These are phyloP conservation scores for Machimus atricapillus DNA, from an alignment of 2,888 invertebrate genomes.

Conservation along the genomic window DNA sequence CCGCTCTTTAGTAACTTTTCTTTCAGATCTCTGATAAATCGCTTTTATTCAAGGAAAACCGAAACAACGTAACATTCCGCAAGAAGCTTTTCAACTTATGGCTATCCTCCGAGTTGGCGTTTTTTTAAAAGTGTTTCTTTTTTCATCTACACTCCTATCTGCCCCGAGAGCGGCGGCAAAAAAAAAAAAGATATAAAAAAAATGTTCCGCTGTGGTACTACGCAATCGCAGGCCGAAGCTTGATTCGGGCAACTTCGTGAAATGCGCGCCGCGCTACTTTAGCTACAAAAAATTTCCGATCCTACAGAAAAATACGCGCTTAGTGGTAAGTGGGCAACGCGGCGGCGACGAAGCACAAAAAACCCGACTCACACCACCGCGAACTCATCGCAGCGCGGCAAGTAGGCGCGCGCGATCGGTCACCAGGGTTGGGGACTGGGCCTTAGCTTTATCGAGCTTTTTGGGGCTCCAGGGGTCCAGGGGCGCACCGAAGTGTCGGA, in stretches of 20 bases:
- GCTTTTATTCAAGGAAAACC: constrained; percentile 27
- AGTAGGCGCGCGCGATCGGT: neutral
- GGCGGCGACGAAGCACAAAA: neutral
- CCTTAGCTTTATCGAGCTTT: constrained; percentile 33
- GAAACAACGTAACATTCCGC: constrained; percentile 26
- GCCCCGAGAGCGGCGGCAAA: neutral
- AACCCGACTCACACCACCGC: neutral
- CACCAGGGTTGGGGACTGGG: neutral
- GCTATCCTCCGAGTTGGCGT: constrained; percentile 10
- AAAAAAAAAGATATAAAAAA: neutral
- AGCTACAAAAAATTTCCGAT: constrained; percentile 31
- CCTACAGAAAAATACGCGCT: constrained; percentile 18
- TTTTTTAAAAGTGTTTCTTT: neutral
- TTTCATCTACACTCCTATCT: constrained; percentile 3
- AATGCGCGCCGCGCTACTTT: neutral
- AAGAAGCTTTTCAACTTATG: constrained; percentile 31
- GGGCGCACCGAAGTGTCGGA: neutral
- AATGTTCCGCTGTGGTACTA: neutral
- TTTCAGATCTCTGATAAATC: neutral
- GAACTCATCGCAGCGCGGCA: neutral
- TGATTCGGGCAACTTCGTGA: neutral
- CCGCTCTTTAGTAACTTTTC: neutral
- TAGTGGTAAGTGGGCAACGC: neutral
- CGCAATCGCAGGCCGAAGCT: constrained; percentile 15
- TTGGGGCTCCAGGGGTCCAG: neutral